Percentiles rank a stretch among this genome's conserved stretches.
phyloP scores from a whole-genome alignment of 2,113 vertebrate genomes.

The Raja brachyura region DNA sequence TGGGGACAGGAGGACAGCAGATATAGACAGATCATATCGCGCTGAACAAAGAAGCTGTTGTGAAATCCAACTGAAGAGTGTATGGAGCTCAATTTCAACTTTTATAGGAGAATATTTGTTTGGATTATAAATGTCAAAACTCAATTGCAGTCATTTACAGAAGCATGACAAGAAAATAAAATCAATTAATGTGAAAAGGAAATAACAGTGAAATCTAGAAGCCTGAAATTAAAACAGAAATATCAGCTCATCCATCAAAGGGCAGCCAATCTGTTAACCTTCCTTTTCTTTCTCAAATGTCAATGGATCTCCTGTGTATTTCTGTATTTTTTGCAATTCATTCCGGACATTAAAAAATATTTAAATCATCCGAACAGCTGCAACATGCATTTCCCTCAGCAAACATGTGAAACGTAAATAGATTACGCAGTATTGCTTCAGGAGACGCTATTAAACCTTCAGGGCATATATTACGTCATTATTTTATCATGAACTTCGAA shows the following conservation, averaged over 20 bases:
- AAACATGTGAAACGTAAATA: neutral
- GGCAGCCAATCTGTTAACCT: too few species aligned
- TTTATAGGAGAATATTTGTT: neutral
- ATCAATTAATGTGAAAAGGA: neutral
- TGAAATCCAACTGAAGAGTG: neutral
- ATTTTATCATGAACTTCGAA: conserved; percentile 5
- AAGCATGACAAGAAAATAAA: neutral
- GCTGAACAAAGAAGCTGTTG: neutral
- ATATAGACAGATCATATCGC: neutral
- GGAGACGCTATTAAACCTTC: neutral
- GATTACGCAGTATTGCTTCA: neutral
- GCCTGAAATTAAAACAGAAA: neutral
- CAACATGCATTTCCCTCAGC: neutral
- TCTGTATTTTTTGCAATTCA: neutral
- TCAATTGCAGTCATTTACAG: neutral
- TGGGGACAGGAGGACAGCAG: neutral
- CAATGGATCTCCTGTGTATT: neutral
- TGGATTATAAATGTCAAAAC: neutral
- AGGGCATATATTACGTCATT: neutral
- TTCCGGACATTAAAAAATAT: neutral
- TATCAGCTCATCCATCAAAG: too few species aligned
- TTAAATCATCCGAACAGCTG: neutral
- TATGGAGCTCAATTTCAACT: neutral
- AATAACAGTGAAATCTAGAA: neutral
- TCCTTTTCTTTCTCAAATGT: neutral